Evolutionary conservation across 2,113 vertebrate species (phyloP).

Genomic region (Irena cyanogastra): DNA sequence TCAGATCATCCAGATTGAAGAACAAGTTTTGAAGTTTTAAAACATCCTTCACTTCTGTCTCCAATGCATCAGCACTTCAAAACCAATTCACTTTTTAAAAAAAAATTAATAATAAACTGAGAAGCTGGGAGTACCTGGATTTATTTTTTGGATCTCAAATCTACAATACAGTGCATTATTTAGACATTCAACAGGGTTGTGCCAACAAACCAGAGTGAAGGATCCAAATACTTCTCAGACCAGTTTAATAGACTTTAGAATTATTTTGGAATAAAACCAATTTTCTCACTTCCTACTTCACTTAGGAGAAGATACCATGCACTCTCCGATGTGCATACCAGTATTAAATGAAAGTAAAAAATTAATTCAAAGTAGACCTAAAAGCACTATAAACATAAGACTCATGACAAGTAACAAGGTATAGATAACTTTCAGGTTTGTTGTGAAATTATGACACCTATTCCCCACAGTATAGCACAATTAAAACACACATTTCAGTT

Average conservation of each 20-base stretch:
- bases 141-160: not conserved
- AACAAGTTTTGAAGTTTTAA: not conserved
- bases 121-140: not conserved
- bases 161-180: not conserved
- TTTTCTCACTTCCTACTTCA: not conserved
- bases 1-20: not conserved
- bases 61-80: not conserved
- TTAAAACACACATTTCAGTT: not conserved
- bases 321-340: not conserved
- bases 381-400: not conserved
- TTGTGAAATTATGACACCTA: not conserved
- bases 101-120: not conserved
- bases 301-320: not conserved
- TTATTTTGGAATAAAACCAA: not conserved
- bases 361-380: not conserved
- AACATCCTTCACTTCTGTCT: not conserved
- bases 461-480: not conserved
- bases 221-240: not conserved
- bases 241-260: not conserved
- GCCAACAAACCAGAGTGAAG: not conserved
- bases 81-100: not conserved
- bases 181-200: not conserved
- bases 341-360: not conserved
- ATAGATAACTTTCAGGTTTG: not conserved
- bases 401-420: rapidly evolving